Conservation (phyloP, 2,797 vertebrate species). For the Octomys mimax region DNA sequence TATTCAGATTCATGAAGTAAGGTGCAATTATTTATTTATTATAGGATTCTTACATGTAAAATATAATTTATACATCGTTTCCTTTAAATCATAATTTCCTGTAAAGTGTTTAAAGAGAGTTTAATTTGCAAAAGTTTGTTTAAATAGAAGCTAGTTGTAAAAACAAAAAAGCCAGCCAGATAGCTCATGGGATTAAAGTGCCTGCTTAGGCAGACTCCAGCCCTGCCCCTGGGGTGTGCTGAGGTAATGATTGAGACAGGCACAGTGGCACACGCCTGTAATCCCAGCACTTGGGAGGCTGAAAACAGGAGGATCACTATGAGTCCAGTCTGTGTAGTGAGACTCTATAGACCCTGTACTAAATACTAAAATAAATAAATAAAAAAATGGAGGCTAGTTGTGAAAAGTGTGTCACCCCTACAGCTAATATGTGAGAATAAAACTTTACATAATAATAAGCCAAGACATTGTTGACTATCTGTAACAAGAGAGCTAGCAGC, state of each 20-base stretch:
- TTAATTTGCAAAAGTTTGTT: conserved; percentile 4
- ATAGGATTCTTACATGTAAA: conserved; percentile 33
- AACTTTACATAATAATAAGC: neutral
- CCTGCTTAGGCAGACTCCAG: no score
- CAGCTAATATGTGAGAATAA: neutral
- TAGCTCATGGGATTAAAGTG: no score
- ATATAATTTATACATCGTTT: neutral
- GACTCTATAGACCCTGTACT: no score
- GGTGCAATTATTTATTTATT: conserved; percentile 20
- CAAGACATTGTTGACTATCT: neutral
- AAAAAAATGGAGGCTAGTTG: neutral
- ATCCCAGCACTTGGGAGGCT: no score
- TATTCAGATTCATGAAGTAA: conserved; percentile 38
- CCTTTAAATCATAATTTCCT: conserved; percentile 49
- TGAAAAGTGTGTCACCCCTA: neutral
- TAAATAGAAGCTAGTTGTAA: conserved; percentile 21
- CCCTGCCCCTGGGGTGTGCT: no score
- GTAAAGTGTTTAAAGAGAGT: neutral
- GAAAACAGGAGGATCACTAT: no score
- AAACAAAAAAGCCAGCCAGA: neutral
- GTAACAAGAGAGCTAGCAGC: neutral
- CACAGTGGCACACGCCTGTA: no score
- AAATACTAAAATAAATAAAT: no score
- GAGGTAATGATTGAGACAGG: no score
- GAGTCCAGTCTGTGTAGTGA: no score